phyloP scores from a whole-genome alignment of 2,797 vertebrate genomes.

The Sebastes hubbsi region DNA sequence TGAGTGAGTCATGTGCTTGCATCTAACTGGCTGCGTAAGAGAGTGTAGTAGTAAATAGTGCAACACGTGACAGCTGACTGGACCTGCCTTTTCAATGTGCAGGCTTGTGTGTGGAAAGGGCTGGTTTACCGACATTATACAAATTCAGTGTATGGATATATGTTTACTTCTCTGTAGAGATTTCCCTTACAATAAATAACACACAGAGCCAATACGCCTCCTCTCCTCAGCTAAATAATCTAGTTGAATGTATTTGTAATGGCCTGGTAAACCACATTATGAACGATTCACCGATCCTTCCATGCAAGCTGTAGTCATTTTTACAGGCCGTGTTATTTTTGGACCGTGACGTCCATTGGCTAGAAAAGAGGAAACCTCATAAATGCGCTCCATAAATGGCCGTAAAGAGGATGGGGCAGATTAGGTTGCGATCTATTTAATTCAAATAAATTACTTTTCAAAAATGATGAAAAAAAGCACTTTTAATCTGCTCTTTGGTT shows the following conservation, averaged over 20 bases:
- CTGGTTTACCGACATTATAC: neutral
- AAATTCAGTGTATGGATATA: neutral
- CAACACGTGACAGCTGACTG: neutral
- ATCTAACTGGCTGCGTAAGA: neutral
- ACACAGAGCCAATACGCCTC: neutral
- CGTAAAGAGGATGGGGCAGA: conserved; percentile 62
- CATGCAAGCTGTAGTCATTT: conserved; percentile 9
- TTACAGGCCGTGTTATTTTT: conserved; percentile 49
- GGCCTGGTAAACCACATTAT: conserved; percentile 10
- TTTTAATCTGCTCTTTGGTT: conserved; percentile 62
- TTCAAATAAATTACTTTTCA: conserved; percentile 68
- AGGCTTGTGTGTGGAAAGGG: neutral
- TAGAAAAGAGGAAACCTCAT: conserved; percentile 29
- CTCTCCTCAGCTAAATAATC: neutral
- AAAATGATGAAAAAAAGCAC: conserved; percentile 42
- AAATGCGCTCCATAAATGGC: conserved; percentile 47
- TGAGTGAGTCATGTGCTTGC: neutral
- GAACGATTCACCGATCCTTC: conserved; percentile 1
- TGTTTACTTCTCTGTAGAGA: neutral
- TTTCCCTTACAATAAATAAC: neutral
- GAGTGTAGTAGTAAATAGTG: neutral
- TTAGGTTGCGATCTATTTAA: conserved; percentile 66
- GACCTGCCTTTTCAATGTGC: neutral
- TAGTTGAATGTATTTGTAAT: neutral
- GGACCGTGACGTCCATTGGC: conserved; percentile 31